Evolutionary conservation across 2,797 vertebrate genomes (phyloP), one percentile per base, ranked within the genome.

Genomic region (Enteromius thamalakanensis): DNA sequence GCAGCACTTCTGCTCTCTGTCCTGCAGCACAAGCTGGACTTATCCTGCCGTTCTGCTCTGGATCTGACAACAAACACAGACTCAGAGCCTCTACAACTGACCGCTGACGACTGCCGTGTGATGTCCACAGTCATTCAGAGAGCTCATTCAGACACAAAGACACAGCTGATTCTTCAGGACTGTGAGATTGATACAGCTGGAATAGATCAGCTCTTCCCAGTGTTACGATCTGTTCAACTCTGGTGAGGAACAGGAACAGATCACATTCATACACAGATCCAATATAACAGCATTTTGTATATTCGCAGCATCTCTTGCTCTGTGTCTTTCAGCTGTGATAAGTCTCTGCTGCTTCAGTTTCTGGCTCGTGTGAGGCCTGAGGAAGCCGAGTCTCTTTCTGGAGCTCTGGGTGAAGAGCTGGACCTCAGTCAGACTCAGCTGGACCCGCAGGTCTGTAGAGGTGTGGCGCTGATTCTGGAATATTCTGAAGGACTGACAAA

Each of bases 391-490:
- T 82, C 79, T 82, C 86, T 92, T 76, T 87, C 85, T 23, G 2
- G 0, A 81, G 90, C 91, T 15, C 80, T 92, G 87, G 81, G 58
- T 80, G 83, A 79, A 81, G 80, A 91, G 47, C 62, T 93, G 85
- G 91, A 92, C 83, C 88, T 93, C 82, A 92, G 92, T 87, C 80
- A 91, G 85, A 87, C 75, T 62, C 60, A 17, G 21, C 87, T 92
- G 88, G 80, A 88, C 65, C 84, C 72, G 49, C 83, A 32, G 23
- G 23, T 32, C 83, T 92, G 86, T 84, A 77, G 12, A 81, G 83
- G 85, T 75, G 77, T 93, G 80, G 82, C 53, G 17, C 72, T 76
- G 81, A 37, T 92, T 84, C 89, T 93, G 88, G 85, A 92, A 49
- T 58, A 29, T 51, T 90, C 72, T 87, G 89, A 92, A 58, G 89